phyloP scores from a whole-genome alignment of 2,888 invertebrate genomes.

The Calameuta filiformis region DNA sequence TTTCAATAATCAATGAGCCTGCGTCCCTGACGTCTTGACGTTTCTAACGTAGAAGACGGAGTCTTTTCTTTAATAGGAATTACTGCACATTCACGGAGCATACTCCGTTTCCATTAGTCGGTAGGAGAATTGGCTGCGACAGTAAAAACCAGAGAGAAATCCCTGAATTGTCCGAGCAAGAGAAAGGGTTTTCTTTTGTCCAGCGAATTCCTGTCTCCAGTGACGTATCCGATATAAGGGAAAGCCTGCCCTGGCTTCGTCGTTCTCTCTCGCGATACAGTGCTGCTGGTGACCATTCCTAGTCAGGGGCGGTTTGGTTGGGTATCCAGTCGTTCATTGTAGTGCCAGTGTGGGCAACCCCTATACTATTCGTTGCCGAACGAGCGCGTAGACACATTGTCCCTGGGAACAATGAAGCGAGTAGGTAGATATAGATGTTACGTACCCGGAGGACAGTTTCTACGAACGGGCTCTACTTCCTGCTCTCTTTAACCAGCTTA shows the following conservation, averaged over 20 bases:
- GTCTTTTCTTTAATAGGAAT: neutral
- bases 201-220: neutral
- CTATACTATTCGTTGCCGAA: slow-evolving; percentile 6
- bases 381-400: slow-evolving; percentile 32
- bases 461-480: slow-evolving; percentile 30
- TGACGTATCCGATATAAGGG: neutral
- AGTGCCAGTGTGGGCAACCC: neutral
- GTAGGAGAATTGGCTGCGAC: neutral
- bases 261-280: neutral
- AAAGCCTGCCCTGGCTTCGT: neutral
- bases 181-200: neutral
- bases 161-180: neutral
- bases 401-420: slow-evolving; percentile 27
- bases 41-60: neutral
- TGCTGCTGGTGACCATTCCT: neutral
- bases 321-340: neutral
- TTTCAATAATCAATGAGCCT: neutral
- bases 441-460: slow-evolving; percentile 28
- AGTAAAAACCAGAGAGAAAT: neutral
- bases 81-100: neutral
- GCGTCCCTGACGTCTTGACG: neutral
- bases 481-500: slow-evolving; percentile 26
- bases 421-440: neutral
- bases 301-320: neutral
- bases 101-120: neutral